Percentiles rank a stretch among this genome's conserved stretches.
Conservation (phyloP, 2,888 invertebrate genomes). For the Didymodactylos carnosus region DNA sequence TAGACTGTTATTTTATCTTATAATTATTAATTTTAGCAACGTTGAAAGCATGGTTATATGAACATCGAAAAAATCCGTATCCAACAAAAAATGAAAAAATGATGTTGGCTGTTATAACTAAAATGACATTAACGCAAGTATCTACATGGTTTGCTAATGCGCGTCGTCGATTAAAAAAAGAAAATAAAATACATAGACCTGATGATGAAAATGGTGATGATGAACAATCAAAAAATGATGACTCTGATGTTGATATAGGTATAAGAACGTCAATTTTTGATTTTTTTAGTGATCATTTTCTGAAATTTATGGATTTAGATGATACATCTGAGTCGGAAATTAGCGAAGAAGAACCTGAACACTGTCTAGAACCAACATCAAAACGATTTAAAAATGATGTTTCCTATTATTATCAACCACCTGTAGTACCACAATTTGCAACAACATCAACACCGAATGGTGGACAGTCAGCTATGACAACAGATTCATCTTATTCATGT, state of each 20-base stretch:
- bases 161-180: slow-evolving; percentile 71
- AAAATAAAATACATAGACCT: slow-evolving; percentile 58
- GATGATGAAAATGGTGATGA: background rate
- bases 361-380: too few species aligned
- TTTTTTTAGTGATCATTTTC: too few species aligned
- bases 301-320: too few species aligned
- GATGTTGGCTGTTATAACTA: slow-evolving; percentile 78
- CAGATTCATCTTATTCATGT: too few species aligned
- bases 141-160: slow-evolving; percentile 95
- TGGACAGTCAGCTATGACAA: too few species aligned
- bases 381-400: too few species aligned
- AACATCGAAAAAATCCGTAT: slow-evolving; percentile 85
- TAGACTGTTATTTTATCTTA: background rate
- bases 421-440: too few species aligned
- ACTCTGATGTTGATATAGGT: background rate
- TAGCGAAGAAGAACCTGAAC: too few species aligned
- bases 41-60: slow-evolving; percentile 85
- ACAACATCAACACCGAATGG: too few species aligned
- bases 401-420: too few species aligned
- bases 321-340: too few species aligned
- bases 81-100: slow-evolving; percentile 88
- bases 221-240: background rate
- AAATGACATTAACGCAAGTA: slow-evolving; percentile 73
- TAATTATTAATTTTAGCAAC: slow-evolving; percentile 43
- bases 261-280: too few species aligned